Evolutionary conservation across 2,888 invertebrate species (phyloP).

Genomic region (Drosophila emarginata): DNA sequence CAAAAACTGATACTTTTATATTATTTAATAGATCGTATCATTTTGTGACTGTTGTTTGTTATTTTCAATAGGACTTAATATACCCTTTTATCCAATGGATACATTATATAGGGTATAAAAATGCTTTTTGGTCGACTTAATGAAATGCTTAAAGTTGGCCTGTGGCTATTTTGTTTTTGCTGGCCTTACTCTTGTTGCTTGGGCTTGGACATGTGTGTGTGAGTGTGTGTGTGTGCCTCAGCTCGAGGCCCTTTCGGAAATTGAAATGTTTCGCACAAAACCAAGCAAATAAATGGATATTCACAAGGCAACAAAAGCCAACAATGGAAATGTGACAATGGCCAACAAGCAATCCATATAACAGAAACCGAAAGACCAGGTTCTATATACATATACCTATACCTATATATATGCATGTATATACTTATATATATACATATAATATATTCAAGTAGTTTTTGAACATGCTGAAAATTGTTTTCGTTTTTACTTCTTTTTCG

Average conservation of each 20-base stretch:
- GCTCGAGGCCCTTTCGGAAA: constrained; percentile 60
- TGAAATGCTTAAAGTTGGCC: constrained; percentile 61
- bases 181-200: constrained; percentile 36
- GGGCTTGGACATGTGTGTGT: constrained; percentile 20
- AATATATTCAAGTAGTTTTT: constrained; percentile 47
- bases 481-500: constrained; percentile 19
- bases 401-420: neutral
- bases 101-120: constrained; percentile 17
- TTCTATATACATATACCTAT: no score
- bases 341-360: constrained; percentile 14
- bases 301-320: constrained; percentile 62
- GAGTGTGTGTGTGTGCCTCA: constrained; percentile 9
- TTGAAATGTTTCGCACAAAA: constrained; percentile 65
- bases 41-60: no score
- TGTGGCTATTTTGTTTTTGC: constrained; percentile 54
- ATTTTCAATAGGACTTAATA: neutral
- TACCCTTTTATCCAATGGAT: neutral
- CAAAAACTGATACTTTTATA: no score
- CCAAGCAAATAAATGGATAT: constrained; percentile 62
- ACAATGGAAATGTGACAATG: constrained; percentile 45
- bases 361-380: constrained; percentile 16
- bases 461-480: constrained; percentile 59
- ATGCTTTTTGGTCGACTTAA: constrained; percentile 45
- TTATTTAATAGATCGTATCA: no score
- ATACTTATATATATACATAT: neutral